Percentiles rank a stretch among this genome's conserved stretches.
Conservation (phyloP, 1,140 invertebrate genomes). For the Drosophila arawakana region DNA sequence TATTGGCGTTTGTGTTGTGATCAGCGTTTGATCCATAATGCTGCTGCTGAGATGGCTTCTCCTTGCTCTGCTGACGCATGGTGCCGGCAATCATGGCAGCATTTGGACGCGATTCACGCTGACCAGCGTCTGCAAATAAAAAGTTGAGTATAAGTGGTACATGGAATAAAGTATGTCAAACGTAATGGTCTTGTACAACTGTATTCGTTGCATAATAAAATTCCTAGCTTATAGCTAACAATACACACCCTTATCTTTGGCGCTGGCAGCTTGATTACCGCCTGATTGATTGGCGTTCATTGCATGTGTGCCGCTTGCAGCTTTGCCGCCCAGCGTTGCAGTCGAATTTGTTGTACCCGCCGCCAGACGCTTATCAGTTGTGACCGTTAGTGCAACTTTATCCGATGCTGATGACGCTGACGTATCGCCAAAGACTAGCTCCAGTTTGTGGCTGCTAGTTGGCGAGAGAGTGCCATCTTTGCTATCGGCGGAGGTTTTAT, state of each 20-base stretch:
- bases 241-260: slow-evolving; percentile 66
- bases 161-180: too few relatives aligned
- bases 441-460: slow-evolving; percentile 65
- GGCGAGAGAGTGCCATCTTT: slow-evolving; percentile 61
- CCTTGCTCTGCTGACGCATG: slow-evolving; percentile 69
- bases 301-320: slow-evolving; percentile 23
- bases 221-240: not conserved
- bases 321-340: slow-evolving; percentile 39
- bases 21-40: slow-evolving; percentile 56
- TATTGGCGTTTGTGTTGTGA: slow-evolving; percentile 59
- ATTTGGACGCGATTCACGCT: slow-evolving; percentile 60
- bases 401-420: slow-evolving; percentile 32
- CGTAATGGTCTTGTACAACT: too few relatives aligned
- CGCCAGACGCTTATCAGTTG: slow-evolving; percentile 53
- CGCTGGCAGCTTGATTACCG: slow-evolving; percentile 22
- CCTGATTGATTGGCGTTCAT: slow-evolving; percentile 30
- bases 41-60: slow-evolving; percentile 61
- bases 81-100: slow-evolving; percentile 40
- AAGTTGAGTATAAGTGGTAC: too few relatives aligned
- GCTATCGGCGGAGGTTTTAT: slow-evolving; percentile 85
- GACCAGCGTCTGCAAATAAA: slow-evolving; percentile 40
- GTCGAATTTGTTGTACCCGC: slow-evolving; percentile 36
- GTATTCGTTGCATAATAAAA: too few relatives aligned
- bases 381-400: slow-evolving; percentile 48
- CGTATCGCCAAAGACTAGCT: slow-evolving; percentile 57